Conservation (phyloP, 2,888 invertebrate species). For the Caenorhabditis doughertyi region DNA sequence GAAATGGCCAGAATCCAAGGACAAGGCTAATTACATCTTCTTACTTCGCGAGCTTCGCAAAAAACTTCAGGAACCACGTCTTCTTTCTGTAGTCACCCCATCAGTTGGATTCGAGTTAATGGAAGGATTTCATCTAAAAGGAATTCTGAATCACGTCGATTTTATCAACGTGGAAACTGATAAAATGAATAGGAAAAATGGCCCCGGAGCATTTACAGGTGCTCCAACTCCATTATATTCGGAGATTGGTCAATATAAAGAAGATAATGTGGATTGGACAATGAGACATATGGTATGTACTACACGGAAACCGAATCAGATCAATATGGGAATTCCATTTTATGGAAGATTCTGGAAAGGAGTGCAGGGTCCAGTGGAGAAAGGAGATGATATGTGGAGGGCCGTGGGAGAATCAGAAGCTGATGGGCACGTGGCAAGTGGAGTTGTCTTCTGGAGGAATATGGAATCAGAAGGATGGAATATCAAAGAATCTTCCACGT, state of each 20-base stretch:
- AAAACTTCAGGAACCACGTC: not conserved
- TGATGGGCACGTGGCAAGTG: no score
- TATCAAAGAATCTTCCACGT: not conserved
- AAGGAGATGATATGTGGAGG: constrained; percentile 13
- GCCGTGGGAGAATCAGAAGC: not conserved
- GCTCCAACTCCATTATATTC: constrained; percentile 1
- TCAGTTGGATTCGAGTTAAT: constrained; percentile 9
- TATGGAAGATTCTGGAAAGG: constrained; percentile 29
- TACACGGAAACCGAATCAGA: not conserved
- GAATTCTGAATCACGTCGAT: constrained; percentile 14
- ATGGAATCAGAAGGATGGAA: not conserved
- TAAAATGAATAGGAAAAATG: not conserved
- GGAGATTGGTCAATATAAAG: constrained; percentile 1
- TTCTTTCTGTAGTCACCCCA: not conserved
- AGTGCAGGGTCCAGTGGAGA: constrained; percentile 2
- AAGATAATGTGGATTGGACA: constrained; percentile 14
- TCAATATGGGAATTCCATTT: constrained; percentile 17
- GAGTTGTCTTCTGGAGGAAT: constrained; percentile 24
- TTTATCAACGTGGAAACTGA: constrained; percentile 23
- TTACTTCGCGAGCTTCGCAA: constrained; percentile 11
- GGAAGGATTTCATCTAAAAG: constrained; percentile 20
- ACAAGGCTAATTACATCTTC: constrained; percentile 10
- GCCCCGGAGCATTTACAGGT: not conserved
- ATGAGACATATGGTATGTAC: constrained; percentile 10
- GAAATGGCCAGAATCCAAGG: not conserved